Percentiles rank a stretch among this genome's conserved stretches.
Conservation (phyloP, 2,888 invertebrate genomes). For the Balanococcus diminutus region DNA sequence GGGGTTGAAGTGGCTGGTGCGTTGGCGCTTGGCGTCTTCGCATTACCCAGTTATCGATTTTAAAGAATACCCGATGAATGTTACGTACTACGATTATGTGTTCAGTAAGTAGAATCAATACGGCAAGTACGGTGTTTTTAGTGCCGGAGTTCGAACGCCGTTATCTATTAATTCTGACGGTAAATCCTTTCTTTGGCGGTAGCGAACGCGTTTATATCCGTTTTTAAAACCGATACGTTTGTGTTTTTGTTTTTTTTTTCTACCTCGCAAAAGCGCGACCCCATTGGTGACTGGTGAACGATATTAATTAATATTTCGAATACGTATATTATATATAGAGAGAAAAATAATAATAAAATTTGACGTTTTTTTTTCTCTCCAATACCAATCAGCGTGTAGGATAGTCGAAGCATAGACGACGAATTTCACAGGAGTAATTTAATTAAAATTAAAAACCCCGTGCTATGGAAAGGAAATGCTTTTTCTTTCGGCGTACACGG, state of each 20-base stretch:
- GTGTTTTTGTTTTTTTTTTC: background rate
- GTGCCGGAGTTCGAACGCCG: slow-evolving; percentile 51
- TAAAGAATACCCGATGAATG: slow-evolving; percentile 34
- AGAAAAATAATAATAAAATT: too few species aligned
- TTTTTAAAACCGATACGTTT: slow-evolving; percentile 26
- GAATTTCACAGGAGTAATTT: background rate
- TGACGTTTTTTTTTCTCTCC: too few species aligned
- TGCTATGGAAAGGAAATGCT: background rate
- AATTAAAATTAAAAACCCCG: background rate
- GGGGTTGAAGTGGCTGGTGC: slow-evolving; percentile 46
- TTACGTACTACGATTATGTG: slow-evolving; percentile 46
- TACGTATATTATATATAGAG: background rate
- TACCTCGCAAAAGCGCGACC: background rate
- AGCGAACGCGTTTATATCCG: background rate
- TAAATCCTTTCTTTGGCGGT: slow-evolving; percentile 38
- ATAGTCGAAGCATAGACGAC: too few species aligned
- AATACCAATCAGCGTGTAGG: too few species aligned
- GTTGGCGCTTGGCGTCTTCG: slow-evolving; percentile 50
- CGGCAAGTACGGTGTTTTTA: slow-evolving; percentile 52
- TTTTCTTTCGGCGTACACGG: background rate
- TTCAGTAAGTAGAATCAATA: slow-evolving; percentile 53
- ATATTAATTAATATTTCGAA: background rate
- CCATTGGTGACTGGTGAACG: background rate
- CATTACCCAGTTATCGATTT: slow-evolving; percentile 53
- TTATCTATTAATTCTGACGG: slow-evolving; percentile 52